Evolutionary conservation across 2,888 invertebrate species (phyloP).

Genomic region (Ochropleura plecta): DNA sequence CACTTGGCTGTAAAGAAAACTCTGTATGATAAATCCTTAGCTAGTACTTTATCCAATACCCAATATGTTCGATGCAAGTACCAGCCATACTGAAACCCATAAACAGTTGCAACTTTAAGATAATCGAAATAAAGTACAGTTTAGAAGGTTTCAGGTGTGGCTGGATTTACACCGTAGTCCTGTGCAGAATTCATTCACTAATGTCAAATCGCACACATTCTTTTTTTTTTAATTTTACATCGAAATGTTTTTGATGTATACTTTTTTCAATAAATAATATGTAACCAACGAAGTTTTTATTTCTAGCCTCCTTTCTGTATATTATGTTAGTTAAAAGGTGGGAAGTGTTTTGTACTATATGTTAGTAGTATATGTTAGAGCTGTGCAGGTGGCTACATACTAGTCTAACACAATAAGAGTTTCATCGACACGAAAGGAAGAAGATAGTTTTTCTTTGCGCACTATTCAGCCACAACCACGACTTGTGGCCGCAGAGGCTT

Average conservation of each 20-base stretch:
- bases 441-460: no score
- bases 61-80: slow-evolving; percentile 39
- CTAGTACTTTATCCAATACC: slow-evolving; percentile 58
- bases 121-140: slow-evolving; percentile 32
- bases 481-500: no score
- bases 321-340: no score
- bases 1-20: slow-evolving; percentile 75
- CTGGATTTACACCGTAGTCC: slow-evolving; percentile 50
- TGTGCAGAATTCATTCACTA: slow-evolving; percentile 64
- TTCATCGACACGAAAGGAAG: no score
- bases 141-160: slow-evolving; percentile 37
- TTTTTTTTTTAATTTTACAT: slow-evolving; percentile 89
- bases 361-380: no score
- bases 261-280: slow-evolving; percentile 87
- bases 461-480: no score
- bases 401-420: no score
- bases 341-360: no score
- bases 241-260: slow-evolving; percentile 89
- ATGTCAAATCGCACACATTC: slow-evolving; percentile 76
- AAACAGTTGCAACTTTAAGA: slow-evolving; percentile 28
- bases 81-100: slow-evolving; percentile 36
- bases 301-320: not conserved
- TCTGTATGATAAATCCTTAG: slow-evolving; percentile 62
- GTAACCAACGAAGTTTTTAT: slow-evolving; percentile 77
- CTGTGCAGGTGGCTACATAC: no score